Percentiles rank a stretch among this genome's conserved stretches.
Conservation (phyloP, 2,113 vertebrate species). For the Tragelaphus imberbis region DNA sequence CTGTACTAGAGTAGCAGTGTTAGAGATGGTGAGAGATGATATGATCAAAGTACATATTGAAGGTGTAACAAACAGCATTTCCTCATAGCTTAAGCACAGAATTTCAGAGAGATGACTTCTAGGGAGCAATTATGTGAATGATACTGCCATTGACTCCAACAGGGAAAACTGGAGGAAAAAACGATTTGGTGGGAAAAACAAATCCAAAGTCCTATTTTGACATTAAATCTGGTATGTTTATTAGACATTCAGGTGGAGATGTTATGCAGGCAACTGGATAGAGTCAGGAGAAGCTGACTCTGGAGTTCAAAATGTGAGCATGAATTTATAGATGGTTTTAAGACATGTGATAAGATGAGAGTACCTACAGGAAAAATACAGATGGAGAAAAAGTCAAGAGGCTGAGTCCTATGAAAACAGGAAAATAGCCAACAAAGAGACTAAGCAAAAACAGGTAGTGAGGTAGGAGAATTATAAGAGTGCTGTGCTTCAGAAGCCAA, state of each 20-base stretch:
- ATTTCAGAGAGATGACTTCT: background rate
- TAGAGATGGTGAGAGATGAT: background rate
- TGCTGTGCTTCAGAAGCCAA: background rate
- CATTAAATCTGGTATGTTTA: background rate
- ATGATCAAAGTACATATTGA: background rate
- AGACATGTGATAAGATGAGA: background rate
- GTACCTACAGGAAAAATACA: background rate
- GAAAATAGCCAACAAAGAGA: background rate
- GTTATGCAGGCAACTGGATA: background rate
- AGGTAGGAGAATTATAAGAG: background rate
- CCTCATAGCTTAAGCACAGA: background rate
- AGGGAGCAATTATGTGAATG: background rate
- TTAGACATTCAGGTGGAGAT: background rate
- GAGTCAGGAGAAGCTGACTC: background rate
- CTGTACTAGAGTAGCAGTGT: background rate
- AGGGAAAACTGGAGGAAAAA: background rate
- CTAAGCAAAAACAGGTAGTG: background rate
- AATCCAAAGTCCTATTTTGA: background rate
- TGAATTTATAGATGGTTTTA: slow-evolving; percentile 1
- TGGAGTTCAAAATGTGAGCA: background rate
- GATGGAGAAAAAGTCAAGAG: background rate
- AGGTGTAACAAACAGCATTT: background rate
- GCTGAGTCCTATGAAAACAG: background rate
- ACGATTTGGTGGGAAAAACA: background rate
- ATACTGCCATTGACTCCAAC: background rate